A percentile compares a stretch with the other conserved stretches of the same genome.
Conservation (phyloP, 92 coral and sea anemone species). For the Heliopora coerulea region DNA sequence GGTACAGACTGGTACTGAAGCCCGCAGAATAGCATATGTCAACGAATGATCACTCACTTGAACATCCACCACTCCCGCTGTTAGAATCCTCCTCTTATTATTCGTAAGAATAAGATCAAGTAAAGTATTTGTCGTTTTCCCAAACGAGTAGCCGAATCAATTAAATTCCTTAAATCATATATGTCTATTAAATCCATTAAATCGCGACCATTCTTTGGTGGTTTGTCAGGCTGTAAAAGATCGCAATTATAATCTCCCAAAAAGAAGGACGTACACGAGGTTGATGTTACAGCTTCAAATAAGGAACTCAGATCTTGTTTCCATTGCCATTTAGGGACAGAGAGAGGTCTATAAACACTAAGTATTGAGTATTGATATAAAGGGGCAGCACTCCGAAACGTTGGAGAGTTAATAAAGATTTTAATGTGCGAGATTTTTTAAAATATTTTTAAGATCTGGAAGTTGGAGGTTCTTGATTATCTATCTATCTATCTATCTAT, state of each 20-base stretch:
- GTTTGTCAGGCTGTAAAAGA: slow-evolving; percentile 44
- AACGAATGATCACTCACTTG: slow-evolving; percentile 54
- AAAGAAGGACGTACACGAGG: no score
- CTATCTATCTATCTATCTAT: no score
- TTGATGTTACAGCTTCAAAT: no score
- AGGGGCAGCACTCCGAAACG: no score
- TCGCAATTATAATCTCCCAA: slow-evolving; percentile 51
- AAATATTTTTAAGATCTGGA: no score
- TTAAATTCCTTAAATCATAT: slow-evolving; percentile 40
- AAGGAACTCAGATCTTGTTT: no score
- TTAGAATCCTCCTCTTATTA: slow-evolving; percentile 37
- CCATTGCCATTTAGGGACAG: no score
- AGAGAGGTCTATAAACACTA: no score
- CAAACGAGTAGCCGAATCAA: slow-evolving; percentile 35
- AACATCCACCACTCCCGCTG: slow-evolving; percentile 44
- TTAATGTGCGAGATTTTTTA: no score
- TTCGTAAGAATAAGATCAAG: slow-evolving; percentile 51
- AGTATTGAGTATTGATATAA: no score
- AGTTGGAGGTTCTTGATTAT: no score
- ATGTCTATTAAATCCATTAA: slow-evolving; percentile 50
- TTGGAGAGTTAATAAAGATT: no score
- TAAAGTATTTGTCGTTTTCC: slow-evolving; percentile 32
- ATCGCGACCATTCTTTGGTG: slow-evolving; percentile 52
- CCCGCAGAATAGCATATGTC: slow-evolving; percentile 35
- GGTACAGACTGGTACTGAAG: slow-evolving; percentile 36